Evolutionary conservation across 2,888 invertebrate species (phyloP), one percentile per base, ranked within the genome.

Genomic region (Gari tellinella): DNA sequence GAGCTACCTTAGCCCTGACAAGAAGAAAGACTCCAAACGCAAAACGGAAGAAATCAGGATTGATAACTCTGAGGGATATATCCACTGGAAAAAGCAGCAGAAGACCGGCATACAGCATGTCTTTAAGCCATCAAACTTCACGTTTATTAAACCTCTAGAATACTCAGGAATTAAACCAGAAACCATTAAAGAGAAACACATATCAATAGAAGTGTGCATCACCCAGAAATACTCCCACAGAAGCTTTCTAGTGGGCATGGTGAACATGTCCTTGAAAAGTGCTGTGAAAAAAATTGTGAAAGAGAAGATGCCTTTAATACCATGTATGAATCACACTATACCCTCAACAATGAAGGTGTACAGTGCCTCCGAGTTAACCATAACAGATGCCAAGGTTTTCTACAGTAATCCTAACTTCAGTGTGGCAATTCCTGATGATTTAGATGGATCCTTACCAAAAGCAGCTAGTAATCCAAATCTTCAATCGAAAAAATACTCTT

Each of bases 271-370:
- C 0, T 64, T 89, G 26, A 81, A 80, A 25, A 66, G 69, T 17
- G 89, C 90, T 1, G 87, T 89, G 3, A 87, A 86, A 62, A 85
- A 83, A 66, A 77, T 89, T 15, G 84, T 89, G 7, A 80, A 85
- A 26, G 86, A 89, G 60, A 86, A 85, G 57, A 83, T 85, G 56
- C 72, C 88, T 0, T 65, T 90, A 15, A 88, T 86, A 49, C 87
- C 90, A 0, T 87, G 88, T 65, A 84, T 87, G 82, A 87, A 89
- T 62, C 80, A 87, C 21, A 85, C 86, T 12, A 85, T 90, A 38
- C 90, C 90, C 7, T 74, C 85, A 40, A 87, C 81, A 52, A 89
- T 90, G 89, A 86, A 84, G 45, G 86, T 90, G 12, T 89, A 88
- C 68, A 84, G 85, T 72, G 86, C 88, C 15, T 78, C 81, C 7